Evolutionary conservation across 2,888 invertebrate genomes (phyloP).

Genomic region (Cosmorhoe ocellata): DNA sequence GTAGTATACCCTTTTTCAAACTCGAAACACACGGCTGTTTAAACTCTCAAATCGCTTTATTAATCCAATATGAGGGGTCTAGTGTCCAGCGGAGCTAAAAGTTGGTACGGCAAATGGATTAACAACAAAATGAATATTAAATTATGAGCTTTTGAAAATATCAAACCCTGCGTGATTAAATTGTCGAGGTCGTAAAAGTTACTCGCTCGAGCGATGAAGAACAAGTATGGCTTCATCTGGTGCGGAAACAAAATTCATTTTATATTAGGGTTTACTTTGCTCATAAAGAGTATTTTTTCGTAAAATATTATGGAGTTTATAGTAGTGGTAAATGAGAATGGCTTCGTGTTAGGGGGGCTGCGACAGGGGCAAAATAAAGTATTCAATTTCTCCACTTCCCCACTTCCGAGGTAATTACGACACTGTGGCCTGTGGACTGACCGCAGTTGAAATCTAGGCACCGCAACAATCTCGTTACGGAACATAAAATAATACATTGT

Average conservation of each 20-base stretch:
- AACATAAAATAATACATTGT: slow-evolving; percentile 70
- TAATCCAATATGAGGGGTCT: slow-evolving; percentile 71
- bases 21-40: slow-evolving; percentile 60
- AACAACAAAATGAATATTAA: slow-evolving; percentile 39
- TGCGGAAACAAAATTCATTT: slow-evolving; percentile 11
- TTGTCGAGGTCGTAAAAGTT: slow-evolving; percentile 18
- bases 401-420: slow-evolving; percentile 77
- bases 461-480: slow-evolving; percentile 72
- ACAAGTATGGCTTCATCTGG: slow-evolving; percentile 8
- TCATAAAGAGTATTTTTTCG: too few species aligned
- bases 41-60: slow-evolving; percentile 70
- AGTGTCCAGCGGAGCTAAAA: slow-evolving; percentile 55
- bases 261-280: too few species aligned
- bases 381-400: slow-evolving; percentile 76
- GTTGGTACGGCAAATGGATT: slow-evolving; percentile 44
- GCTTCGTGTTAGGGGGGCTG: slow-evolving; percentile 55
- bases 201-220: background rate
- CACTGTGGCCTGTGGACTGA: slow-evolving; percentile 64
- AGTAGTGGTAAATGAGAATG: slow-evolving; percentile 69
- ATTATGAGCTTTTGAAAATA: slow-evolving; percentile 33
- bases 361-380: slow-evolving; percentile 64
- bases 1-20: too few species aligned
- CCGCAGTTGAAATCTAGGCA: slow-evolving; percentile 71
- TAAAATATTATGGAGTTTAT: slow-evolving; percentile 37
- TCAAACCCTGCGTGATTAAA: slow-evolving; percentile 19